Evolutionary conservation across 2,113 vertebrate species (phyloP).

Genomic region (Casuarius casuarius): DNA sequence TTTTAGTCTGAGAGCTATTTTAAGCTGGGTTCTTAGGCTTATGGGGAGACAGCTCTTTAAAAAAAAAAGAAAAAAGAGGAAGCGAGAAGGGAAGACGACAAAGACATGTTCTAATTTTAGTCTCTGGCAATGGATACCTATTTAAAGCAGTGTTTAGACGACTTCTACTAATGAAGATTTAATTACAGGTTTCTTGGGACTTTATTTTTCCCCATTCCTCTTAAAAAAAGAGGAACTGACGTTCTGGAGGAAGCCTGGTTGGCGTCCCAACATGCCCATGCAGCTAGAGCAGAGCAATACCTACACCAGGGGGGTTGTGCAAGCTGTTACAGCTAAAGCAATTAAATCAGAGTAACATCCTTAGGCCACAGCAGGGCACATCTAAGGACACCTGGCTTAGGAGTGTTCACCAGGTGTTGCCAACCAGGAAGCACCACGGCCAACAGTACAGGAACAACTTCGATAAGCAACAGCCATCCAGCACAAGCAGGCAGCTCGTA

Average conservation of each 20-base stretch:
- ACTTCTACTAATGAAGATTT: slow-evolving; percentile 52
- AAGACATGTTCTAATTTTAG: slow-evolving; percentile 40
- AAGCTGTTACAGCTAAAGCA: not conserved
- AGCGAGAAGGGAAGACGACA: not conserved
- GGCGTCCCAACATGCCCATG: rapidly evolving
- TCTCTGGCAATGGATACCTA: slow-evolving; percentile 59
- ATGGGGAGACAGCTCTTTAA: slow-evolving; percentile 3
- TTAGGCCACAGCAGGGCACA: not conserved
- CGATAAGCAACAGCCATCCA: not conserved
- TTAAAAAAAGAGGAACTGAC: slow-evolving; percentile 11
- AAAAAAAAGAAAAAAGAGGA: not conserved
- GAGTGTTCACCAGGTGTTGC: not conserved
- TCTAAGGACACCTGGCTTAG: not conserved
- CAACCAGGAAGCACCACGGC: rapidly evolving
- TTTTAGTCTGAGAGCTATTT: slow-evolving; percentile 66
- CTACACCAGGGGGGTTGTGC: rapidly evolving
- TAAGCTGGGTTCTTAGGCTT: slow-evolving; percentile 47
- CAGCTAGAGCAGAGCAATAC: rapidly evolving
- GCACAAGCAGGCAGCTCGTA: not conserved
- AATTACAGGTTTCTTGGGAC: slow-evolving; percentile 55
- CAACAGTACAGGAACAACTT: rapidly evolving
- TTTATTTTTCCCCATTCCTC: slow-evolving; percentile 33
- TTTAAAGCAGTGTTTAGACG: not conserved
- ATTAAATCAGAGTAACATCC: rapidly evolving
- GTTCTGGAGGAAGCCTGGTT: not conserved